Evolutionary conservation across 2,113 vertebrate species (phyloP).

Genomic region (Bombycilla garrulus): DNA sequence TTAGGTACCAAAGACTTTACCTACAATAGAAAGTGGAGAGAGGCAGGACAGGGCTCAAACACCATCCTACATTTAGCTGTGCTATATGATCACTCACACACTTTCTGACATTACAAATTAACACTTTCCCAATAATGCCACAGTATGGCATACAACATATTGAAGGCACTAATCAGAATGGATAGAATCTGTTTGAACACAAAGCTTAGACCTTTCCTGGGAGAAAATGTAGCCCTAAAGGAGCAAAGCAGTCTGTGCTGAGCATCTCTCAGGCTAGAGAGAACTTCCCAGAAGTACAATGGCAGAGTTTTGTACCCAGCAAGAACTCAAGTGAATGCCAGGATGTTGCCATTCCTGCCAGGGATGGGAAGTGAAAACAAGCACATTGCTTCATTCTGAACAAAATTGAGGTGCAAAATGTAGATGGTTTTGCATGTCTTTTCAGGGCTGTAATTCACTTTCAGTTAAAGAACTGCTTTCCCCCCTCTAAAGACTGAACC

Average conservation of each 20-base stretch:
- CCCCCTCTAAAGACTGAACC: not conserved
- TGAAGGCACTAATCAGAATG: not conserved
- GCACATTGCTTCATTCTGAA: not conserved
- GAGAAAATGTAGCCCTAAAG: not conserved
- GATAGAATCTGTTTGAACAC: not conserved
- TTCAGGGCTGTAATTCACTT: not conserved
- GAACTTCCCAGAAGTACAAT: not conserved
- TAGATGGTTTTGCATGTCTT: not conserved
- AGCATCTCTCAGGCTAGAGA: fast-evolving
- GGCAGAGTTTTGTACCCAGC: not conserved
- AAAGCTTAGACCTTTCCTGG: not conserved
- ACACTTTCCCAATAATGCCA: not conserved
- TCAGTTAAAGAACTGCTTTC: not conserved
- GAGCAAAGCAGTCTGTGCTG: not conserved
- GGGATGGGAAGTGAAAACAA: not conserved
- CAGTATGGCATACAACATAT: not conserved
- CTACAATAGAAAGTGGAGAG: not conserved
- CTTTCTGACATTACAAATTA: not conserved
- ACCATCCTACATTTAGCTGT: not conserved
- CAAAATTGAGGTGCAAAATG: not conserved
- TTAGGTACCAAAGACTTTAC: not conserved
- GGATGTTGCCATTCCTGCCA: not conserved
- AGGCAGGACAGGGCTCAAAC: not conserved
- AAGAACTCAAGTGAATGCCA: not conserved
- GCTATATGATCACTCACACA: not conserved